Evolutionary conservation across 2,797 vertebrate genomes (phyloP), one percentile per base, ranked within the genome.

Genomic region (Hydrocynus forskahlii): DNA sequence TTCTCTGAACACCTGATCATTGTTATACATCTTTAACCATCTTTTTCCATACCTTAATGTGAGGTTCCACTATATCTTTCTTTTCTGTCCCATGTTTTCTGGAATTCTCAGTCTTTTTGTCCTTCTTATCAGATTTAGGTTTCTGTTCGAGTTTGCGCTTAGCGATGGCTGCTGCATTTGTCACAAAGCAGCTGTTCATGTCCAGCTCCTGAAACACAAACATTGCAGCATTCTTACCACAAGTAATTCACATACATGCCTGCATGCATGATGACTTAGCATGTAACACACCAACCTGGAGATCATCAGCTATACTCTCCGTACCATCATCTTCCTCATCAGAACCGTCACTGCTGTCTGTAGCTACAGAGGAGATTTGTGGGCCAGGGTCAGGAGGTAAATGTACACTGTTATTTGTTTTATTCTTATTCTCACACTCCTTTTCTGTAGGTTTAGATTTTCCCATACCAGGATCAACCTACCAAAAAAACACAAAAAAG

Each of bases 111-210:
- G 70, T 14, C 75, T 89, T 87, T 16, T 76, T 80, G 14, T 86
- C 80, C 77, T 87, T 91, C 16, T 54, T 85, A 16, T 87, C 87
- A 38, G 48, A 5, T 67, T 71, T 90, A 7, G 83, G 75, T 43
- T 86, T 89, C 71, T 89, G 78, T 21, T 87, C 82, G 35, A 82
- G 59, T 45, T 68, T 86, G 71, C 88, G 88, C 55, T 89, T 84
- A 0, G 86, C 85, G 12, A 60, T 83, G 50, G 69, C 80, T 73
- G 92, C 83, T 69, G 88, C 94, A 87, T 94, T 95, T 73, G 84
- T 93, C 68, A 95, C 92, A 89, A 95, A 95, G 60, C 85, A 85
- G 87, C 94, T 94, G 5, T 79, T 88, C 91, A 95, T 88, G 75
- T 95, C 94, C 81, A 95, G 85, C 79, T 87, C 87, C 92, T 94